A percentile compares a stretch with the other conserved stretches of the same genome.
Evolutionary conservation across 2,113 vertebrate species (phyloP).

Genomic region (Tenebrosternarchus preto): DNA sequence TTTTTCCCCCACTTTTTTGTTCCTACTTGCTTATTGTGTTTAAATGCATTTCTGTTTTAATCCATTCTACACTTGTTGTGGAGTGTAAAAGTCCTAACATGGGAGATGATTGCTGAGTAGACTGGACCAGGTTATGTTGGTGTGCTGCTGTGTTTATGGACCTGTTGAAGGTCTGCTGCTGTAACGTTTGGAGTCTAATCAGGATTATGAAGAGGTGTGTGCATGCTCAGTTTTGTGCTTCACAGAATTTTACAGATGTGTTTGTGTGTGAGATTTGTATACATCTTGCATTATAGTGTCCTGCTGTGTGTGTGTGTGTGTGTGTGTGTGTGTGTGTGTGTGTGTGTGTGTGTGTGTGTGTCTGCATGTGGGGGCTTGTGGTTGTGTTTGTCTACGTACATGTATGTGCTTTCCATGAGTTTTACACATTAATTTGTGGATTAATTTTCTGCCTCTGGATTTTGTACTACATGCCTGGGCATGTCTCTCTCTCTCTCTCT

Average conservation of each 20-base stretch:
- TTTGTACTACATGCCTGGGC: neutral
- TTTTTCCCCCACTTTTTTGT: too few species aligned
- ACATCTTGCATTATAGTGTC: neutral
- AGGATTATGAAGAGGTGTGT: constrained; percentile 13
- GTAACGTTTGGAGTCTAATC: constrained; percentile 19
- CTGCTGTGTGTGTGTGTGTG: neutral
- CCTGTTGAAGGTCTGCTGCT: constrained; percentile 3
- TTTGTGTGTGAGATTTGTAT: too few species aligned
- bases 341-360: neutral
- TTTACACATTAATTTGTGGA: constrained; percentile 12
- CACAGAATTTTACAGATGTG: neutral
- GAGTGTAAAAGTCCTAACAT: neutral
- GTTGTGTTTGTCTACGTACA: neutral
- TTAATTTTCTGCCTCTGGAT: neutral
- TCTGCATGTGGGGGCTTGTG: neutral
- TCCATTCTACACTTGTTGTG: too few species aligned
- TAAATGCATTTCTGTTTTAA: too few species aligned
- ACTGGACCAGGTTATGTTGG: neutral
- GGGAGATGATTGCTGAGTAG: neutral
- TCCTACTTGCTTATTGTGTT: too few species aligned
- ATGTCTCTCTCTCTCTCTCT: too few species aligned
- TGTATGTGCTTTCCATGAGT: too few species aligned
- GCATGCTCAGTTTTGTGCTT: neutral
- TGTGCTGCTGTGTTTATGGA: constrained; percentile 14
- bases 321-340: neutral